Percentiles rank a stretch among this genome's conserved stretches.
Conservation (phyloP, 2,113 vertebrate species). For the Myiozetetes cayanensis region DNA sequence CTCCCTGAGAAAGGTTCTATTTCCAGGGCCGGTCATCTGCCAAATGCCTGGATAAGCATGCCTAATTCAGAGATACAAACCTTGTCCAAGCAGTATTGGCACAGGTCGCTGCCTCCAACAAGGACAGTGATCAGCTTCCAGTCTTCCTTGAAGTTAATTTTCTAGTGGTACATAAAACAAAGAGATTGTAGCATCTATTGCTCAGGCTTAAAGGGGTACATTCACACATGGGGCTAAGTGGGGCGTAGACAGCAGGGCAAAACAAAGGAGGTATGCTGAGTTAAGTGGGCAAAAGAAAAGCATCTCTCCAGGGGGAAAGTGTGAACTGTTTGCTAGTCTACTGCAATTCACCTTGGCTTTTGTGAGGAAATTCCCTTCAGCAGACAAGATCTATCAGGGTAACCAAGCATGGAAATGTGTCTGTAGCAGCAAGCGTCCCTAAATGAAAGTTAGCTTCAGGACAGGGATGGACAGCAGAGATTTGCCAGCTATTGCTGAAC, state of each 20-base stretch:
- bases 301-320: background rate
- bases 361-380: background rate
- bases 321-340: background rate
- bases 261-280: background rate
- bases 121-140: constrained; percentile 96
- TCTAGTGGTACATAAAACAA: constrained; percentile 68
- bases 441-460: background rate
- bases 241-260: background rate
- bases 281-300: background rate
- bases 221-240: background rate
- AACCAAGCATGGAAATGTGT: background rate
- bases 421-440: background rate
- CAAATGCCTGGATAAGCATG: background rate
- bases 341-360: background rate
- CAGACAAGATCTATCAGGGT: background rate
- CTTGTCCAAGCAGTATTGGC: constrained; percentile 85
- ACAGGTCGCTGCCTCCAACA: constrained; percentile 88
- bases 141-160: constrained; percentile 84
- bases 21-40: background rate
- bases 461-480: background rate
- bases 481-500: background rate
- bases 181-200: background rate
- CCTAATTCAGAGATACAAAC: constrained; percentile 68
- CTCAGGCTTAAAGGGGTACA: background rate
- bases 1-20: background rate